Percentiles rank a stretch among this genome's conserved stretches.
phyloP scores from a whole-genome alignment of 1,140 invertebrate species.

The Zaprionus ornatus region DNA sequence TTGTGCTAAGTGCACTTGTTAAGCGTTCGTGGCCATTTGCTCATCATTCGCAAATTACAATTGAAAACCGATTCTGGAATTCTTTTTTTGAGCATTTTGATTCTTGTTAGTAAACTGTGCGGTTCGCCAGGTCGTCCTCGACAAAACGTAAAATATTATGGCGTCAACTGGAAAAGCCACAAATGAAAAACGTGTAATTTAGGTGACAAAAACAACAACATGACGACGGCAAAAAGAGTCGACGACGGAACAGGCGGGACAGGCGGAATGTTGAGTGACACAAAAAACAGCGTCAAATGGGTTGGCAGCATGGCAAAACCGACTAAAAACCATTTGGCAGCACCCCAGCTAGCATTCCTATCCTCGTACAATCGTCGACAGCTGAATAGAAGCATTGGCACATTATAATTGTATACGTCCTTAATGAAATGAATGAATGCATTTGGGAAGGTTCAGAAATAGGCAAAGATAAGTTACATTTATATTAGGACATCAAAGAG shows the following conservation, averaged over 20 bases:
- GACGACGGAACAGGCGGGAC: neutral
- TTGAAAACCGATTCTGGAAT: constrained; percentile 26
- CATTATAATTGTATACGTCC: neutral
- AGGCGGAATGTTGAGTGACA: constrained; percentile 42
- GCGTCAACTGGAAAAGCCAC: constrained; percentile 54
- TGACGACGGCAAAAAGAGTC: constrained; percentile 21
- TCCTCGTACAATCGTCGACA: neutral
- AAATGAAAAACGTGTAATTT: constrained; percentile 79
- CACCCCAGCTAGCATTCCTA: constrained; percentile 23
- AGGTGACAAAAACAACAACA: constrained; percentile 71
- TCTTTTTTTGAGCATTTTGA: neutral
- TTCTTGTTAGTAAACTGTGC: constrained; percentile 16
- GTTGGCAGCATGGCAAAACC: constrained; percentile 27
- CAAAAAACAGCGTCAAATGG: constrained; percentile 71
- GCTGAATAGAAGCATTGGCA: neutral
- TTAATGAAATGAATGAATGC: neutral
- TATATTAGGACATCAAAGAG: no score
- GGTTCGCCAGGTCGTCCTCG: constrained; percentile 30
- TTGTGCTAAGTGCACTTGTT: neutral
- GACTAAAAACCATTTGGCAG: constrained; percentile 59
- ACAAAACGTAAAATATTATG: constrained; percentile 55
- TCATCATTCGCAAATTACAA: constrained; percentile 32
- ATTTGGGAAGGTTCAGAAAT: neutral
- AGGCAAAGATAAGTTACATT: neutral
- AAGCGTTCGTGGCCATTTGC: constrained; percentile 9